These are phyloP conservation scores for Lipophrys pholis DNA, from an alignment of 2,113 vertebrate species.

Conservation along the genomic window DNA sequence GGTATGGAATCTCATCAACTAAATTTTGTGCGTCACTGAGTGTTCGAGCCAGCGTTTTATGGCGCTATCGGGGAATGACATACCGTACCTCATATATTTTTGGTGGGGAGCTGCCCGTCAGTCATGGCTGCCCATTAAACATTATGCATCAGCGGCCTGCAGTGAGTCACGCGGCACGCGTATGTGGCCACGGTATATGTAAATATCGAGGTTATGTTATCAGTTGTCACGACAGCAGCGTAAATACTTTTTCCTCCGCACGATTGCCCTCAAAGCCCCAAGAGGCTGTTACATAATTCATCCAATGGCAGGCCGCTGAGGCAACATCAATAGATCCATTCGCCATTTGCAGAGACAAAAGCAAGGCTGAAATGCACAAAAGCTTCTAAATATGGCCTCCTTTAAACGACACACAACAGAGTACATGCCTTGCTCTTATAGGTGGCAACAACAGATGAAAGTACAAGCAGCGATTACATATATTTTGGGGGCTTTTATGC, in stretches of 20 bases:
- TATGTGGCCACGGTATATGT: slow-evolving; percentile 38
- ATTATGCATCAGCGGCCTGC: slow-evolving; percentile 22
- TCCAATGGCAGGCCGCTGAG: slow-evolving; percentile 46
- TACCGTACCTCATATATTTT: slow-evolving; percentile 1
- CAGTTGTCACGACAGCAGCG: slow-evolving; percentile 60
- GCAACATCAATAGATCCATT: slow-evolving; percentile 60
- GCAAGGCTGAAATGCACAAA: slow-evolving; percentile 37
- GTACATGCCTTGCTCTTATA: background rate
- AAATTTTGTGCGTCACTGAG: slow-evolving; percentile 22
- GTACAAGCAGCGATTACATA: background rate
- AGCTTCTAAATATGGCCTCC: slow-evolving; percentile 20
- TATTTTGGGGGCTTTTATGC: too few species aligned
- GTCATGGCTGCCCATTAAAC: slow-evolving; percentile 37
- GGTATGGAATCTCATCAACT: slow-evolving; percentile 24
- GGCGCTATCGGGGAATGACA: slow-evolving; percentile 17
- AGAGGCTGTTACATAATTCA: slow-evolving; percentile 73
- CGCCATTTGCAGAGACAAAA: slow-evolving; percentile 35
- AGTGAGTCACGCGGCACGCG: slow-evolving; percentile 30
- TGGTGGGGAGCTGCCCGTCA: slow-evolving; percentile 23
- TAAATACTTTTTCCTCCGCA: slow-evolving; percentile 43
- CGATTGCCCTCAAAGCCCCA: slow-evolving; percentile 48
- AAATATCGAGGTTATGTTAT: slow-evolving; percentile 54
- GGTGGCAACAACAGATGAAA: background rate
- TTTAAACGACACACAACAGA: slow-evolving; percentile 8
- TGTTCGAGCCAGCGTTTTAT: slow-evolving; percentile 15